A percentile compares a stretch with the other conserved stretches of the same genome.
Evolutionary conservation across 2,113 vertebrate species (phyloP).

Genomic region (Philantomba maxwellii): DNA sequence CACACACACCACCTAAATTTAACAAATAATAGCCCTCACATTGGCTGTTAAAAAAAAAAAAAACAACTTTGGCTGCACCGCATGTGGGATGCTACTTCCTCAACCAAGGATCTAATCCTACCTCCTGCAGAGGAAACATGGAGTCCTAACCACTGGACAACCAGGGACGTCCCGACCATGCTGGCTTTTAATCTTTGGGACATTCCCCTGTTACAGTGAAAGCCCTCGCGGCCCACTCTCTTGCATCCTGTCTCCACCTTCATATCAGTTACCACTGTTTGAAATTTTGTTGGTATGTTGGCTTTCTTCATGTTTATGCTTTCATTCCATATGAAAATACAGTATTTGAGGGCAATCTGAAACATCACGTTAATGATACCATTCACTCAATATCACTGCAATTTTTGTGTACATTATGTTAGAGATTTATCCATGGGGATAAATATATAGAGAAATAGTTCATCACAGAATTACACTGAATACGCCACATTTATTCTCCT

Average conservation of each 20-base stretch:
- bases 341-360: not conserved
- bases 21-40: not conserved
- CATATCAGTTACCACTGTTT: rapidly evolving
- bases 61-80: not conserved
- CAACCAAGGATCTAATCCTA: not conserved
- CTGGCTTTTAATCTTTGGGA: not conserved
- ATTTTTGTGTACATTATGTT: rapidly evolving
- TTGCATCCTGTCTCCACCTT: rapidly evolving
- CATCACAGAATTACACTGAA: not conserved
- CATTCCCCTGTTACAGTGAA: rapidly evolving
- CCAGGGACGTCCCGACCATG: not conserved
- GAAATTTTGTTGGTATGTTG: rapidly evolving
- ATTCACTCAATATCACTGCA: not conserved
- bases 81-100: not conserved
- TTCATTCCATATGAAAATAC: rapidly evolving
- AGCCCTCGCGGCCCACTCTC: rapidly evolving
- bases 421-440: not conserved
- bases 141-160: not conserved
- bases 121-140: not conserved
- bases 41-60: not conserved
- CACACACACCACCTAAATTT: too few species aligned
- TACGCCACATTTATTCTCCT: rapidly evolving
- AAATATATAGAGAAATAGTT: rapidly evolving
- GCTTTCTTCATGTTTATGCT: not conserved
- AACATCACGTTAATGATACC: not conserved